phyloP scores from a whole-genome alignment of 2,888 invertebrate genomes.

The Macrosiphum euphorbiae region DNA sequence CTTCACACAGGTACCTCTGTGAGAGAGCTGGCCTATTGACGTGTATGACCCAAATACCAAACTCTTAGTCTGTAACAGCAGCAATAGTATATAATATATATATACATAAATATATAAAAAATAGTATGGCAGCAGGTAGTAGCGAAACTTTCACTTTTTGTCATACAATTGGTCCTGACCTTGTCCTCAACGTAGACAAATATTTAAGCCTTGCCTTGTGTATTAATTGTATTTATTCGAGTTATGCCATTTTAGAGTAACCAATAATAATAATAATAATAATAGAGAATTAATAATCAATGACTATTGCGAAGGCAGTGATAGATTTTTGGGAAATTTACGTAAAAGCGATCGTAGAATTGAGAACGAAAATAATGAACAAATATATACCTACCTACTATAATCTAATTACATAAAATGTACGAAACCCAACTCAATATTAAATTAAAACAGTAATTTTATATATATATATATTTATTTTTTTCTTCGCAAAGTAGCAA shows the following conservation, averaged over 20 bases:
- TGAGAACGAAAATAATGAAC: neutral
- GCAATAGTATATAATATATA: constrained; percentile 25
- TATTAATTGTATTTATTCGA: constrained; percentile 60
- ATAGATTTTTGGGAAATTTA: neutral
- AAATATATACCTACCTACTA: too few relatives aligned
- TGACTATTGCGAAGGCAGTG: neutral
- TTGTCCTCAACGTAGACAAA: constrained; percentile 61
- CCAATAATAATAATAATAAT: neutral
- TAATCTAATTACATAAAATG: neutral
- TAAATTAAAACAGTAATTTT: neutral
- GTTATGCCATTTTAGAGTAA: constrained; percentile 43
- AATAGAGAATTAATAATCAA: neutral
- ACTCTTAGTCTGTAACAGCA: constrained; percentile 56
- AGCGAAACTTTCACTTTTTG: constrained; percentile 64
- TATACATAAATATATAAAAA: constrained; percentile 43
- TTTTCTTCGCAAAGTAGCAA: neutral
- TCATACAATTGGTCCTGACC: constrained; percentile 65
- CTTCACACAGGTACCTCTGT: constrained; percentile 57
- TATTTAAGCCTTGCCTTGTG: constrained; percentile 61
- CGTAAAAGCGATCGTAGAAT: neutral
- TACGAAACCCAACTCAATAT: neutral
- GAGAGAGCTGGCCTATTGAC: constrained; percentile 63
- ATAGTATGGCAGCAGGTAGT: constrained; percentile 40
- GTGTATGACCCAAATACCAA: constrained; percentile 64
- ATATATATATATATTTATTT: neutral